phyloP scores from a whole-genome alignment of 1,140 invertebrate species.

The Sitophilus oryzae region DNA sequence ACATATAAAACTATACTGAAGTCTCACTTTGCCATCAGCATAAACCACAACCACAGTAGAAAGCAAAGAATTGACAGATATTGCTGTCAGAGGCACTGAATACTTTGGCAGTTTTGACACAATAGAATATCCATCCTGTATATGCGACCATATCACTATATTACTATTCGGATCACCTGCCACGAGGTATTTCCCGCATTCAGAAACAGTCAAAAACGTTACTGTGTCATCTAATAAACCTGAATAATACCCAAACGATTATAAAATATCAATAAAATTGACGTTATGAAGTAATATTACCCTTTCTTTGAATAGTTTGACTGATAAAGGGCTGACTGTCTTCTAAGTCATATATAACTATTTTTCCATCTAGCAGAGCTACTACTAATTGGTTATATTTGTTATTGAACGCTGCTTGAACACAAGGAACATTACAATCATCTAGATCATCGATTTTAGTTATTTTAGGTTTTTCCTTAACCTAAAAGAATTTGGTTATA shows the following conservation, averaged over 20 bases:
- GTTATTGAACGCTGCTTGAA: slow-evolving; percentile 32
- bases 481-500: slow-evolving; percentile 36
- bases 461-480: slow-evolving; percentile 43
- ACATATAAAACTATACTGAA: background rate
- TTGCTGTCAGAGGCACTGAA: slow-evolving; percentile 55
- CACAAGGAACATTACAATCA: slow-evolving; percentile 37
- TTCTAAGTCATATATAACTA: slow-evolving; percentile 32
- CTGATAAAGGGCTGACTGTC: slow-evolving; percentile 22
- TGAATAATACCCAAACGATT: slow-evolving; percentile 33
- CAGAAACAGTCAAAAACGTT: slow-evolving; percentile 50
- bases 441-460: slow-evolving; percentile 46
- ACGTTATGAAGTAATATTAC: slow-evolving; percentile 8
- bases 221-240: slow-evolving; percentile 50
- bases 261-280: slow-evolving; percentile 1
- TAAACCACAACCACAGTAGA: slow-evolving; percentile 60
- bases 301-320: too few relatives aligned
- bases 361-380: slow-evolving; percentile 26
- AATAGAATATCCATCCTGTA: slow-evolving; percentile 45
- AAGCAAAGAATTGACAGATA: slow-evolving; percentile 53
- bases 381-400: slow-evolving; percentile 33
- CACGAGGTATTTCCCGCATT: slow-evolving; percentile 55
- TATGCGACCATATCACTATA: slow-evolving; percentile 54
- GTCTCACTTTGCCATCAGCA: slow-evolving; percentile 62
- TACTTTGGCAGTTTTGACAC: slow-evolving; percentile 59
- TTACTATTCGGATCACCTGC: slow-evolving; percentile 53